Evolutionary conservation across 30 jellyfish, hydroid and myxozoan species (phyloP).

Genomic region (Cassiopea andromeda): DNA sequence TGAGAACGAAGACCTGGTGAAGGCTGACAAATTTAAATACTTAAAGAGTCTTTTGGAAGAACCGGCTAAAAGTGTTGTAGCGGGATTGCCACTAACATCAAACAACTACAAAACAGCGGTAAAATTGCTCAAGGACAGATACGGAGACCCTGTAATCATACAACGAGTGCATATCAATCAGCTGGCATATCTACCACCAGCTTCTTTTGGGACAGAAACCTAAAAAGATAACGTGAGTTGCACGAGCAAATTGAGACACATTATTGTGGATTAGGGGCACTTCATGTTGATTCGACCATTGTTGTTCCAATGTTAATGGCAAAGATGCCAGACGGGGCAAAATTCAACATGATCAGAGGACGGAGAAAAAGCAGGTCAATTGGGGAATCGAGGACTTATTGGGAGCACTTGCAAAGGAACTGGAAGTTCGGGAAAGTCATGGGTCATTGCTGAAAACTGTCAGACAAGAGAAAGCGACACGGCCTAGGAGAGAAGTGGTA

Average conservation of each 20-base stretch:
- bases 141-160: constrained; percentile 9
- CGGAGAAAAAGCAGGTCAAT: not conserved
- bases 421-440: not conserved
- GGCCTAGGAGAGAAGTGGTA: not conserved
- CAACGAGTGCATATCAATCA: constrained; percentile 16
- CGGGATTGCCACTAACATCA: constrained; percentile 1
- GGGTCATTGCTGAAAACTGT: not conserved
- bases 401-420: not conserved
- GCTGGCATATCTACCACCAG: too few species aligned
- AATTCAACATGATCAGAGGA: constrained; percentile 26
- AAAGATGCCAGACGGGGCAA: not conserved
- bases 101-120: constrained; percentile 9
- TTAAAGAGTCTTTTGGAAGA: constrained; percentile 10
- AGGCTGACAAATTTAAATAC: not conserved
- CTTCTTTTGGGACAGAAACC: too few species aligned
- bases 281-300: constrained; percentile 13
- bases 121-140: not conserved
- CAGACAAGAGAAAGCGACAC: not conserved
- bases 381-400: not conserved
- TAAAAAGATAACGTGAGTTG: not conserved
- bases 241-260: constrained; percentile 28
- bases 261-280: constrained; percentile 22
- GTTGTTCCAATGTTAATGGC: constrained; percentile 50
- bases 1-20: not conserved
- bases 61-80: constrained; percentile 16